Base-by-base conservation (phyloP, 2,888 invertebrate species). In the Aromia moschata region DNA sequence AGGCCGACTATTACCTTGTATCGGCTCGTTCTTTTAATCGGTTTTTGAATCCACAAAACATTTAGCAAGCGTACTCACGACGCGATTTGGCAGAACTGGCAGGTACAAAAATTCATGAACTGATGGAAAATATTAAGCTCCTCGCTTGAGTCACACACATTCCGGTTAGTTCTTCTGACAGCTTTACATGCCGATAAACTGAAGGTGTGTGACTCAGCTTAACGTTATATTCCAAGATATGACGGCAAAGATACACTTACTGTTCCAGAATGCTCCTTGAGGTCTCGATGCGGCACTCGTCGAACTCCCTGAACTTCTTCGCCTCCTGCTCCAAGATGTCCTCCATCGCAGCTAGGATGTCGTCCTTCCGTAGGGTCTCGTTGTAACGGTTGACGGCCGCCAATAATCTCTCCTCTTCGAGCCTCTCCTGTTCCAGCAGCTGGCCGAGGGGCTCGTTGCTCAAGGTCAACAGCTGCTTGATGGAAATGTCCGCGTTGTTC, bases 291-390 rank as follows among this genome's bases (percentile, higher is more conserved):
- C 85, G 79, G 61, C 81, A 80, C 74, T 86, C 84, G 69, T 87
- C 86, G 74, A 90, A 88, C 68, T 86, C 82, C 72, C 85, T 84
- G 64, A 90, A 86, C 62, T 85, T 84, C 30, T 83, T 79, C 60
- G 85, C 84, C 77, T 91, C 90, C 75, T 90, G 87, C 64, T 86
- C 85, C 40, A 92, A 80, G 33, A 91, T 80, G 70, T 84, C 83
- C 75, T 89, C 85, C 90, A 92, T 92, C 43, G 88, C 88, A 72
- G 83, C 85, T 43, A 91, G 81, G 52, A 90, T 86, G 77, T 91
- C 90, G 72, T 85, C 83, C 76, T 87, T 89, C 65, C 85, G 84
- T 25, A 90, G 79, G 72, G 82, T 83, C 72, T 84, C 84, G 79
- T 85, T 84, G 71, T 85, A 84, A 45, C 68, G 74, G 83, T 64